Evolutionary conservation across 2,797 vertebrate species (phyloP).

Genomic region (Chiloscyllium punctatum): DNA sequence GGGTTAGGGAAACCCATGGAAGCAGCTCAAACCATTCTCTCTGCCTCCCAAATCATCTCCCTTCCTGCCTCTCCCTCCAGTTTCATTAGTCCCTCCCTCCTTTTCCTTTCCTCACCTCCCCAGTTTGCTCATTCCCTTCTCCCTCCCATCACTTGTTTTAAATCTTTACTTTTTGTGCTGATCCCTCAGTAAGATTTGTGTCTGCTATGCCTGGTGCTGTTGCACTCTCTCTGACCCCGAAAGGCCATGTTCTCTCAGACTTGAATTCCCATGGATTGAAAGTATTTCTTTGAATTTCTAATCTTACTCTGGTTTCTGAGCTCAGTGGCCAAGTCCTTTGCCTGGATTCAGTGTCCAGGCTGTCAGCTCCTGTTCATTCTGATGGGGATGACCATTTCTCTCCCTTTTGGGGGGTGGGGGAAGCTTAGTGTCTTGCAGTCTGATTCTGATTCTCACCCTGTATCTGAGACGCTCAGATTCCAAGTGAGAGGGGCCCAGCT

Average conservation of each 20-base stretch:
- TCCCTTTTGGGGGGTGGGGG: not conserved
- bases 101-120: not conserved
- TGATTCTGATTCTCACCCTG: not conserved
- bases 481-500: conserved; percentile 45
- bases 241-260: not conserved
- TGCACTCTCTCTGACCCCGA: not conserved
- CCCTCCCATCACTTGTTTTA: not conserved
- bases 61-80: not conserved
- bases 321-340: not conserved
- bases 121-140: not conserved
- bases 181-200: not conserved
- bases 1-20: not conserved
- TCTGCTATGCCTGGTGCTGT: not conserved
- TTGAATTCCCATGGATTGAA: not conserved
- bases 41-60: not conserved
- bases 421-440: not conserved
- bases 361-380: not conserved
- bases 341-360: not conserved
- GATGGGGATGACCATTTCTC: not conserved
- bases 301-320: not conserved
- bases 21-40: conserved; percentile 23
- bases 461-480: not conserved
- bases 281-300: not conserved
- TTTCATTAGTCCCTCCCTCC: not conserved
- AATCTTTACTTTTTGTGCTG: not conserved